Evolutionary conservation across 53 echinoderm and acorn worm species (phyloP), one percentile per base, ranked within the genome.

Genomic region (Antedon mediterranea): DNA sequence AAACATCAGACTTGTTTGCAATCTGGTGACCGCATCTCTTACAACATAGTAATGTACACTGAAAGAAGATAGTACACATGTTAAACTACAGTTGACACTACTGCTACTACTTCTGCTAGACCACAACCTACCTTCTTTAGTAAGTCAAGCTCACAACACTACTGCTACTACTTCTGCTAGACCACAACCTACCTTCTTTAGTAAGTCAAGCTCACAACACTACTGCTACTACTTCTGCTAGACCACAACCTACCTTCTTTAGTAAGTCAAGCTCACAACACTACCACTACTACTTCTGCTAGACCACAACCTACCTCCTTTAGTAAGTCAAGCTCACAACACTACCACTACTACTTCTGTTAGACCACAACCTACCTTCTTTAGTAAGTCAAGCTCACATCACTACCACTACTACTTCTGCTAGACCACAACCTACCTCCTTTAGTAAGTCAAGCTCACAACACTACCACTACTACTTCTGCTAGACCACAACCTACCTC

Each of bases 1-100:
- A 98, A 23, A 98, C 98, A 81, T 98, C 98, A 86, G 81, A 98
- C 71, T 98, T 98, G 84, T 92, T 92, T 3, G 90, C 90, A 78
- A 98, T 92, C 57, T 97, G 92, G 43, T 80, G 82, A 29, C 79
- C 81, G 81, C 92, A 98, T 9, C 83, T 79, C 74, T 82, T 90
- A 74, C 98, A 98, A 30, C 85, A 77, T 9, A 98, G 76, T 33
- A 98, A 82, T 27, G 98, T 98, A 77, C 98, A 98, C 98, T 98
- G 88, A n/a, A n/a, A n/a, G n/a, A n/a, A n/a, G n/a, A n/a, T n/a
- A n/a, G n/a, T n/a, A n/a, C n/a, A n/a, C n/a, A n/a, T n/a, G n/a
- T n/a, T n/a, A n/a, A n/a, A n/a, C n/a, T n/a, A n/a, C n/a, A n/a
- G n/a, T n/a, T n/a, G n/a, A n/a, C n/a, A 29, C 79, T n/a, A n/a